Base-by-base conservation (phyloP, 2,113 vertebrate genomes). In the Coturnix japonica region DNA sequence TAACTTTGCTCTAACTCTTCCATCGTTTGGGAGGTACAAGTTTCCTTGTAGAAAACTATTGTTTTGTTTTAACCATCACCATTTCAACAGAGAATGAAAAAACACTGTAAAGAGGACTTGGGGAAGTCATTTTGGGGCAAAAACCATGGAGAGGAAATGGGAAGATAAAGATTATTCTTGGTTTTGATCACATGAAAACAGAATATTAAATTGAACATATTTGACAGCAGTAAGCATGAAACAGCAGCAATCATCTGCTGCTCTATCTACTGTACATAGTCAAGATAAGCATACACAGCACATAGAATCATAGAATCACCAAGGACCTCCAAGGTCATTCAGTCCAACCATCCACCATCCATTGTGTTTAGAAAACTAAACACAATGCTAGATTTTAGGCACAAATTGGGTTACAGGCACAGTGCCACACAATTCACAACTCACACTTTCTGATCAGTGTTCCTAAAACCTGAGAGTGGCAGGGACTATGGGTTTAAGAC, bases 11-110 rank as follows among this genome's bases (percentile, higher is more conserved):
- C 61, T 78, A 69, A 67, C n/a, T 83, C 19, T 47, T 57, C 30
- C 31, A 21, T 33, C 25, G 15, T 79, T 76, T 59, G 15, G 25
- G 31, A 87, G n/a, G 33, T 82, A 92, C 85, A 69, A n/a, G n/a
- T n/a, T 67, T 59, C 77, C 89, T 23, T 17, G 41, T 69, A 54
- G 66, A 94, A 94, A 93, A 17, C 4, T 3, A 49, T 31, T 30
- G 6, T 37, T 44, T 49, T 73, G 77, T 80, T 90, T 69, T 12
- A 78, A 56, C 73, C 57, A 60, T 76, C 11, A 2, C 88, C 83
- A 91, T 80, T 95, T 95, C 91, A 90, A 93, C 87, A 84, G 80
- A 78, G 35, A 49, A 94, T 86, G 76, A 95, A 95, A 90, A 73
- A 93, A 35, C 60, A 53, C 6, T 76, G 22, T 75, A 43, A 87